phyloP scores from a whole-genome alignment of 2,113 vertebrate genomes.

The Octodon degus region DNA sequence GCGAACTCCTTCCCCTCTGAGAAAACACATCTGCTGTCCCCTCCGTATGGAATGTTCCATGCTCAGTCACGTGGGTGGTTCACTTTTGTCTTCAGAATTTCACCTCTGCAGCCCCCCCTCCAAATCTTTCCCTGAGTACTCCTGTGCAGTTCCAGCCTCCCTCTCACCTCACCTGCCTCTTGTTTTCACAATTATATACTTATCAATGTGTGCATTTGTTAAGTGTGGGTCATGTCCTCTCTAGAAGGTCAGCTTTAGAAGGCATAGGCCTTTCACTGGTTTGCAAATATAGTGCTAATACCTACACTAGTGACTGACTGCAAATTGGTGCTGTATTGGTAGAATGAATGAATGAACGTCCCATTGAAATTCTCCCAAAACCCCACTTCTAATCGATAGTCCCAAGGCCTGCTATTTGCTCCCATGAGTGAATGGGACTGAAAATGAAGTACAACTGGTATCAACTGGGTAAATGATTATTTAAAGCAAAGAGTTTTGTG shows the following conservation, averaged over 20 bases:
- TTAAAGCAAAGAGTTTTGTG: not conserved
- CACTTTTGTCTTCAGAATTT: not conserved
- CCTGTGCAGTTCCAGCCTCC: not conserved
- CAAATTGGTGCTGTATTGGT: not conserved
- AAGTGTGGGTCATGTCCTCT: not conserved
- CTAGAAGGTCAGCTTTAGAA: not conserved
- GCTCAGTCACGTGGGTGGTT: not conserved
- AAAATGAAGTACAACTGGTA: not conserved
- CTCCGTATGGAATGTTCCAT: not conserved
- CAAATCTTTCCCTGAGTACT: not conserved
- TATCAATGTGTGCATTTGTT: not conserved
- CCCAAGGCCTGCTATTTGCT: not conserved
- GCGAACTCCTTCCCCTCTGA: not conserved
- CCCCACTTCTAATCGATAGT: not conserved
- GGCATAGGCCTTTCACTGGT: not conserved
- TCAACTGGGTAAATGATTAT: not conserved
- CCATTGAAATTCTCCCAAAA: not conserved
- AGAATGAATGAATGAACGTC: not conserved
- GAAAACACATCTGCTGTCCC: not conserved
- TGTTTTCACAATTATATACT: not conserved
- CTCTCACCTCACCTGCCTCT: not conserved
- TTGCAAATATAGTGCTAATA: not conserved
- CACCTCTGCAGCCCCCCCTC: not conserved
- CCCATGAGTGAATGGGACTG: not conserved
- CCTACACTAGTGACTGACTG: not conserved